Conservation (phyloP, 2,888 invertebrate species). For the Nasonia oneida region DNA sequence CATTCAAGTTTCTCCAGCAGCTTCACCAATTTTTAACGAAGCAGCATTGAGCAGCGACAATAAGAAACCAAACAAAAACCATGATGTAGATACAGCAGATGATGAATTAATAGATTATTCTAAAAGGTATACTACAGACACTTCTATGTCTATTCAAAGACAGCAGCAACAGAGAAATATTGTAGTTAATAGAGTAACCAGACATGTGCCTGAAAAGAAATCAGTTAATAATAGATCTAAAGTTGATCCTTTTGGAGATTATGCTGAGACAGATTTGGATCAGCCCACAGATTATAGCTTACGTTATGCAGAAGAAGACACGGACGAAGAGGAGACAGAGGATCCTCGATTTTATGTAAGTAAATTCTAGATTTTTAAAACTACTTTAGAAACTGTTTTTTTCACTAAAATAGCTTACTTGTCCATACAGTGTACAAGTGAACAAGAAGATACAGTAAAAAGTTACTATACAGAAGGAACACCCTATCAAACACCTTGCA, state of each 20-base stretch:
- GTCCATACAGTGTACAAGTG: conserved; percentile 58
- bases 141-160: conserved; percentile 41
- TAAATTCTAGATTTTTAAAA: conserved; percentile 1
- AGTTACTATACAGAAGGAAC: conserved; percentile 97
- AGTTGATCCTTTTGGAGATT: conserved; percentile 81
- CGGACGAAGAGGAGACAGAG: conserved; percentile 81
- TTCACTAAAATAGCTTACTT: neutral
- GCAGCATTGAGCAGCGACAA: conserved; percentile 25
- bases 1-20: conserved; percentile 49
- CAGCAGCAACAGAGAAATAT: conserved; percentile 49
- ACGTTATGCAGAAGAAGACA: conserved; percentile 92
- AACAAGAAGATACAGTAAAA: conserved; percentile 89
- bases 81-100: conserved; percentile 62
- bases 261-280: conserved; percentile 94
- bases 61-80: conserved; percentile 47
- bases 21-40: conserved; percentile 57
- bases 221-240: conserved; percentile 64
- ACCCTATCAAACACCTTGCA: conserved; percentile 86
- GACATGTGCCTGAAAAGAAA: conserved; percentile 59
- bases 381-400: neutral
- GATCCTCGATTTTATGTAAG: conserved; percentile 72
- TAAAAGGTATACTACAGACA: conserved; percentile 62
- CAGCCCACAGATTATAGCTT: conserved; percentile 96
- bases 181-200: conserved; percentile 30
- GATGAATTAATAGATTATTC: conserved; percentile 63